Base-by-base conservation (phyloP, 2,797 vertebrate genomes). In the Peromyscus aztecus region DNA sequence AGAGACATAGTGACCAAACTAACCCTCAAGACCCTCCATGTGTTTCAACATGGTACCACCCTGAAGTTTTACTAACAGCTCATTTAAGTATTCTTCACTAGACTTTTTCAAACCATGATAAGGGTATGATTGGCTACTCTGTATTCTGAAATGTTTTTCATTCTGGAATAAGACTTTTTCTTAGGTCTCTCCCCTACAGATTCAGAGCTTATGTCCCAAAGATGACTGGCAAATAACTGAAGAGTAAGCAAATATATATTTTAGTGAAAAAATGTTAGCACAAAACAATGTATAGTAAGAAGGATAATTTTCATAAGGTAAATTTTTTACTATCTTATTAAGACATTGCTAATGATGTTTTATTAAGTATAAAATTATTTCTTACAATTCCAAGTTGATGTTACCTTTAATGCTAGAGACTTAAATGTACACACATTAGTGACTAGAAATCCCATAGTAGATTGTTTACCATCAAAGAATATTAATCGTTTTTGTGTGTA, bases 321-420 rank as follows among this genome's bases (percentile, higher is more conserved):
- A 88, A 89, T 29, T 69, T 57, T 37, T 90, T 63, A 77, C 78
- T 7, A 3, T 84, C 16, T 17, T 11, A 11, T 34, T 90, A 90
- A 55, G 8, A 90, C 14, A 77, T 11, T 55, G 23, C 21, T 69
- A 89, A 69, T 31, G 27, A 49, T 94, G 12, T 61, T 40, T 87
- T 21, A 87, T 65, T 43, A 93, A 43, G 31, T 43, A 69, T 13
- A 94, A n/a, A 80, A 65, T 80, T 80, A 90, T 76, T 75, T 77
- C 1, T 40, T 91, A 96, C 49, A 69, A 52, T 90, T 96, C 63
- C 24, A 91, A 93, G 4, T 4, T 73, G 19, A 71, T 59, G 21
- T 40, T 87, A 67, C 4, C 63, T 89, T 65, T 63, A 81, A 75
- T 46, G 31, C 9, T 77, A 65, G 90, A 94, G 19, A 57, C 40